phyloP scores from a whole-genome alignment of 2,113 vertebrate species.

The Amphilophus citrinellus region DNA sequence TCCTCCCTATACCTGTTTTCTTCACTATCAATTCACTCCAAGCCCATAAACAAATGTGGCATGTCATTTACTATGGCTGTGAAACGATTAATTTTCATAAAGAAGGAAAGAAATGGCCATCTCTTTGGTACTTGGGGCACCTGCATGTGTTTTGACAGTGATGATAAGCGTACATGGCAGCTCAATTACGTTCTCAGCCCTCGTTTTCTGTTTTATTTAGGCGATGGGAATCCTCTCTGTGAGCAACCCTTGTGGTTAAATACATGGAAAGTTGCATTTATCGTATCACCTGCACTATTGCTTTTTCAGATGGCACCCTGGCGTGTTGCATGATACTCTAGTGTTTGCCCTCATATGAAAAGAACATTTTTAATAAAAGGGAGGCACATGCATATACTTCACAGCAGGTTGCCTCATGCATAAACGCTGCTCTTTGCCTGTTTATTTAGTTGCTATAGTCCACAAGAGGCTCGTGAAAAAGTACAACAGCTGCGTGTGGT shows the following conservation, averaged over 20 bases:
- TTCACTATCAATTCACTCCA: slow-evolving; percentile 69
- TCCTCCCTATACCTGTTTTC: slow-evolving; percentile 66
- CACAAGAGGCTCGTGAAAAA: background rate
- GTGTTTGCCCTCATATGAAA: slow-evolving; percentile 5
- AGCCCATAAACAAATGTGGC: slow-evolving; percentile 79
- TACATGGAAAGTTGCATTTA: slow-evolving; percentile 43
- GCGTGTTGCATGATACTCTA: slow-evolving; percentile 20
- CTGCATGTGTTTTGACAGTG: slow-evolving; percentile 78
- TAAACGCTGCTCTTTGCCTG: slow-evolving; percentile 1
- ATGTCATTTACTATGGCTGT: slow-evolving; percentile 75
- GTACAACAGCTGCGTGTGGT: background rate
- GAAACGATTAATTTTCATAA: slow-evolving; percentile 79
- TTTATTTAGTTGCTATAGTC: background rate
- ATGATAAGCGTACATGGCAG: slow-evolving; percentile 81
- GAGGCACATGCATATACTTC: background rate
- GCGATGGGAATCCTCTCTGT: slow-evolving; percentile 54
- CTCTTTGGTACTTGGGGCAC: slow-evolving; percentile 67
- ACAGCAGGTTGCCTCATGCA: slow-evolving; percentile 4
- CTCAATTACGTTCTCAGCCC: slow-evolving; percentile 77
- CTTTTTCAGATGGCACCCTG: slow-evolving; percentile 10
- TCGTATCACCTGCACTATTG: slow-evolving; percentile 27
- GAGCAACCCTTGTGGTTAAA: slow-evolving; percentile 54
- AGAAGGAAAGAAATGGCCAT: slow-evolving; percentile 74
- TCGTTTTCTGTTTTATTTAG: slow-evolving; percentile 71
- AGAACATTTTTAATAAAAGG: slow-evolving; percentile 30